Percentiles rank a stretch among this genome's conserved stretches.
phyloP scores from a whole-genome alignment of 2,888 invertebrate genomes.

The Chrysolina haemoptera region DNA sequence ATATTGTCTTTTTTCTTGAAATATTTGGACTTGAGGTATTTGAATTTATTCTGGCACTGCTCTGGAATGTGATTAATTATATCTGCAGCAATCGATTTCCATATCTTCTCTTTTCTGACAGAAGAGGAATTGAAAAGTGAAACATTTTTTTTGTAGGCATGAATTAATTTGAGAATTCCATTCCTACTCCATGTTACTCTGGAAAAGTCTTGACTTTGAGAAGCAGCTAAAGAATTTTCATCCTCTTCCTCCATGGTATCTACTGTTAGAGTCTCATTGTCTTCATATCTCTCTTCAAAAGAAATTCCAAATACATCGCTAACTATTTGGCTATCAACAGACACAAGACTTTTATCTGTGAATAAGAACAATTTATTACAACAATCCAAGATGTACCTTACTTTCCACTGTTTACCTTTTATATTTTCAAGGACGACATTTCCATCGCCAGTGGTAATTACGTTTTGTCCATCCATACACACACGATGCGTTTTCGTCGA shows the following conservation, averaged over 20 bases:
- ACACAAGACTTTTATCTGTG: too few relatives aligned
- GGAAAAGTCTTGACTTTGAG: constrained; percentile 9
- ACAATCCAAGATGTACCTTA: too few relatives aligned
- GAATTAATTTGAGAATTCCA: not conserved
- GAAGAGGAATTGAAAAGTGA: constrained; percentile 11
- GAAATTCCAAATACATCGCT: constrained; percentile 14
- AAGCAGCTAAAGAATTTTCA: not conserved
- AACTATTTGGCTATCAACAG: not conserved
- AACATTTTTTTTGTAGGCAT: constrained; percentile 6
- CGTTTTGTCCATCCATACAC: too few relatives aligned
- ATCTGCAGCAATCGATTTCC: too few relatives aligned
- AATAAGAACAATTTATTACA: too few relatives aligned
- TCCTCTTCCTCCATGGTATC: not conserved
- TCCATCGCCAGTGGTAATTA: too few relatives aligned
- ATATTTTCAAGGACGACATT: too few relatives aligned
- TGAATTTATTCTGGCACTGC: constrained; percentile 1
- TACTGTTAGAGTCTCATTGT: constrained; percentile 4
- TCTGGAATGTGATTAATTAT: not conserved
- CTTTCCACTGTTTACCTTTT: too few relatives aligned
- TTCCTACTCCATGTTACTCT: constrained; percentile 5
- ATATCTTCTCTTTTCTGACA: not conserved
- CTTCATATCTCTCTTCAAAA: not conserved
- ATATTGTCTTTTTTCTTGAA: constrained; percentile 17
- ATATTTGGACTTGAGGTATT: not conserved
- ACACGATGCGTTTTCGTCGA: too few relatives aligned